phyloP scores from a whole-genome alignment of 1,140 invertebrate species.

The Yoshiicerus persimilis region DNA sequence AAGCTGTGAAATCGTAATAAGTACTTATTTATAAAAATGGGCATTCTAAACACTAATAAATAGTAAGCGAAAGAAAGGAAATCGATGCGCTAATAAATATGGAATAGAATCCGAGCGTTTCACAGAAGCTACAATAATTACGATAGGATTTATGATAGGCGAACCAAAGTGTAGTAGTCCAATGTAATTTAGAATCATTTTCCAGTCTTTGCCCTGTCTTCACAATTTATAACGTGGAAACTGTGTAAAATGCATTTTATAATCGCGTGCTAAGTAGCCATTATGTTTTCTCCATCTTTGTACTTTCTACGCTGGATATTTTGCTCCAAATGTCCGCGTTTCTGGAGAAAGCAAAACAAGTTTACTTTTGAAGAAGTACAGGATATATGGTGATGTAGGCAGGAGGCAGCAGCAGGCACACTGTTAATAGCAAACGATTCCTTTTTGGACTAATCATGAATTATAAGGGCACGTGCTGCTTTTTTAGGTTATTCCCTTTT shows the following conservation, averaged over 20 bases:
- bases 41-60: background rate
- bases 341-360: background rate
- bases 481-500: background rate
- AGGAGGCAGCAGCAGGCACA: background rate
- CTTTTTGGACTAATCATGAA: background rate
- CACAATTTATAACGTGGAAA: background rate
- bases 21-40: background rate
- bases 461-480: background rate
- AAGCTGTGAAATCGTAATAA: background rate
- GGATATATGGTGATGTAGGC: background rate
- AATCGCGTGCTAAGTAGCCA: slow-evolving; percentile 36
- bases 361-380: background rate
- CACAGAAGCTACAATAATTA: background rate
- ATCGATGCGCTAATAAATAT: background rate
- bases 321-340: background rate
- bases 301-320: background rate
- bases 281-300: slow-evolving; percentile 25
- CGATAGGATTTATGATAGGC: slow-evolving; percentile 23
- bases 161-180: background rate
- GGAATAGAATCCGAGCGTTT: background rate
- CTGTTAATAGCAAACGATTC: background rate
- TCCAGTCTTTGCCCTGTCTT: background rate
- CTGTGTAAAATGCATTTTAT: slow-evolving; percentile 41
- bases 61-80: background rate
- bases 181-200: background rate